Conservation (phyloP, 1,140 invertebrate genomes). For the Tyrophagus putrescentiae region DNA sequence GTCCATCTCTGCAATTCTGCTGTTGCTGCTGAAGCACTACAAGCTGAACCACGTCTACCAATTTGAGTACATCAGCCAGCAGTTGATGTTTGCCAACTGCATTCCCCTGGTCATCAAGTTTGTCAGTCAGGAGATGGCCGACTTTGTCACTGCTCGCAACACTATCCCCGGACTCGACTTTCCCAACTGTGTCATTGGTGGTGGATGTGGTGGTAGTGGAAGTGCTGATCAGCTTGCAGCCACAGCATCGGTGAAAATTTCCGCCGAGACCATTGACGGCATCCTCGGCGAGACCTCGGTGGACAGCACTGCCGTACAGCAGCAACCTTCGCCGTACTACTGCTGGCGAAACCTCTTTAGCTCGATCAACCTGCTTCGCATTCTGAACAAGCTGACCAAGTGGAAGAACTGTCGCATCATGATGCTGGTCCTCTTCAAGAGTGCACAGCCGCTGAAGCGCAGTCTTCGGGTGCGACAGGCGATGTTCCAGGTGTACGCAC, state of each 20-base stretch:
- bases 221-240: too few species aligned
- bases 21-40: conserved; percentile 90
- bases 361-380: conserved; percentile 88
- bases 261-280: conserved; percentile 76
- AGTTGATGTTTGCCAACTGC: conserved; percentile 97
- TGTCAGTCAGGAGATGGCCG: conserved; percentile 94
- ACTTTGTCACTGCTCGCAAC: conserved; percentile 81
- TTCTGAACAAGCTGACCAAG: conserved; percentile 96
- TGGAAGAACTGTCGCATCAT: conserved; percentile 99
- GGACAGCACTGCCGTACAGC: too few species aligned
- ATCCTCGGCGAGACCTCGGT: conserved; percentile 6
- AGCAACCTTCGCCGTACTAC: conserved; percentile 51
- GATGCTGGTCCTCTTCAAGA: conserved; percentile 99
- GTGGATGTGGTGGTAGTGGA: too few species aligned
- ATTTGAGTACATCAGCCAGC: conserved; percentile 98
- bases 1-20: conserved; percentile 80
- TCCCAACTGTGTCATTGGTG: conserved; percentile 86
- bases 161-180: conserved; percentile 87
- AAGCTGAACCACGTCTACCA: conserved; percentile 99
- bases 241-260: too few species aligned
- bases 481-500: conserved; percentile 93
- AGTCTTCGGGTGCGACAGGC: conserved; percentile 86
- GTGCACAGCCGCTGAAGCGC: conserved; percentile 90
- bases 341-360: conserved; percentile 98
- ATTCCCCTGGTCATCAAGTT: conserved; percentile 97